Percentiles rank a stretch among this genome's conserved stretches.
phyloP scores from a whole-genome alignment of 2,888 invertebrate genomes.

The Hedya salicella region DNA sequence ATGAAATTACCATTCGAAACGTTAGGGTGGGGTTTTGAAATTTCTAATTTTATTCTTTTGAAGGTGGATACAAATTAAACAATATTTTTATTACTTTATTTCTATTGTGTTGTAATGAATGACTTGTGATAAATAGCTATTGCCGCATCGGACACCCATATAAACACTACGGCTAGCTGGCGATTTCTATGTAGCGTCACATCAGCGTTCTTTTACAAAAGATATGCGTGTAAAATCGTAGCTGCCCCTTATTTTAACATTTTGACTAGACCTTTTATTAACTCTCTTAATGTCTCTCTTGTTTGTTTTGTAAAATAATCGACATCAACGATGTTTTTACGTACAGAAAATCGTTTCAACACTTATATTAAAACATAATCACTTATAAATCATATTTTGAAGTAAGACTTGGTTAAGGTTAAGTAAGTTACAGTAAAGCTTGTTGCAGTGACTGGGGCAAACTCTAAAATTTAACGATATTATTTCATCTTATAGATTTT shows the following conservation, averaged over 20 bases:
- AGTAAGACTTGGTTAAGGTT: too few species aligned
- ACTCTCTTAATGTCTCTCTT: constrained; percentile 21
- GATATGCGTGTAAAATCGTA: constrained; percentile 36
- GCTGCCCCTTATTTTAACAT: constrained; percentile 26
- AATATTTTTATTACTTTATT: neutral
- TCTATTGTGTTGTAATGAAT: too few species aligned
- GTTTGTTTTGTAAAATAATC: constrained; percentile 9
- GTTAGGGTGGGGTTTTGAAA: neutral
- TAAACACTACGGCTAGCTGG: constrained; percentile 24
- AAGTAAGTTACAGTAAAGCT: neutral
- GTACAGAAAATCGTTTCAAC: neutral
- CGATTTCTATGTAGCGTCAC: constrained; percentile 16
- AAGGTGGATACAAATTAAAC: neutral
- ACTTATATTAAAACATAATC: neutral
- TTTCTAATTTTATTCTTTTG: neutral
- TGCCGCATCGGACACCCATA: constrained; percentile 23
- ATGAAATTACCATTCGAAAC: neutral
- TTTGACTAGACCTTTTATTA: constrained; percentile 30
- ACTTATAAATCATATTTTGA: too few species aligned
- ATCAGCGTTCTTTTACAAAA: constrained; percentile 29
- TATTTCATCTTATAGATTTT: constrained; percentile 9
- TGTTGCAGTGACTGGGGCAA: neutral
- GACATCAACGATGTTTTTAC: neutral
- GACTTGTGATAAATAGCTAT: constrained; percentile 2
- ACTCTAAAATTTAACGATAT: neutral